phyloP scores from a whole-genome alignment of 2,797 vertebrate genomes.

The Leuciscus waleckii region DNA sequence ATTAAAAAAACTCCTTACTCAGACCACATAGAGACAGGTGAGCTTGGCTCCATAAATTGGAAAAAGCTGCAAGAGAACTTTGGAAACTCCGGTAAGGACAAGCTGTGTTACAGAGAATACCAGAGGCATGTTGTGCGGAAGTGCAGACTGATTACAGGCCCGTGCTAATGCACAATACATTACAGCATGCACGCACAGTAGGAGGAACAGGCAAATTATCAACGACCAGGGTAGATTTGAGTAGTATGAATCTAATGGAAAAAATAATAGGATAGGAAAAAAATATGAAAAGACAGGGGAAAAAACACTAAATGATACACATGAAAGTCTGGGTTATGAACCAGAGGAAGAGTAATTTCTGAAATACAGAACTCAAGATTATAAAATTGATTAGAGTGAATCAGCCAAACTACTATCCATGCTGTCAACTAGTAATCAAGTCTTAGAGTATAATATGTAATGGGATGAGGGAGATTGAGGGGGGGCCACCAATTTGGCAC shows the following conservation, averaged over 20 bases:
- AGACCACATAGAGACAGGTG: not conserved
- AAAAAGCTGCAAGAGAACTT: conserved; percentile 36
- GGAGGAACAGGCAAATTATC: conserved; percentile 53
- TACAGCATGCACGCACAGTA: conserved; percentile 47
- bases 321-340: conserved; percentile 16
- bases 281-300: conserved; percentile 31
- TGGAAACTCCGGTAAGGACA: conserved; percentile 32
- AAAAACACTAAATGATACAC: conserved; percentile 37
- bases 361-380: conserved; percentile 2
- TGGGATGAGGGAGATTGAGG: not conserved
- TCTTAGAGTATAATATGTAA: not conserved
- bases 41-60: conserved; percentile 1
- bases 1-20: not conserved
- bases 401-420: conserved; percentile 14
- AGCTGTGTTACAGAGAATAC: conserved; percentile 52
- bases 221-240: conserved; percentile 37
- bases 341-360: conserved; percentile 1
- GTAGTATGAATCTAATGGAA: conserved; percentile 45
- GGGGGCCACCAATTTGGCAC: not conserved
- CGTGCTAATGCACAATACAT: conserved; percentile 65
- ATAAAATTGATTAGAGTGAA: not conserved
- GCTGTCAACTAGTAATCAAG: conserved; percentile 6
- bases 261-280: conserved; percentile 27
- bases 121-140: conserved; percentile 63
- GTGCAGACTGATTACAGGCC: conserved; percentile 73